Base-by-base conservation (phyloP, 1,140 invertebrate species). In the Cylas formicarius region DNA sequence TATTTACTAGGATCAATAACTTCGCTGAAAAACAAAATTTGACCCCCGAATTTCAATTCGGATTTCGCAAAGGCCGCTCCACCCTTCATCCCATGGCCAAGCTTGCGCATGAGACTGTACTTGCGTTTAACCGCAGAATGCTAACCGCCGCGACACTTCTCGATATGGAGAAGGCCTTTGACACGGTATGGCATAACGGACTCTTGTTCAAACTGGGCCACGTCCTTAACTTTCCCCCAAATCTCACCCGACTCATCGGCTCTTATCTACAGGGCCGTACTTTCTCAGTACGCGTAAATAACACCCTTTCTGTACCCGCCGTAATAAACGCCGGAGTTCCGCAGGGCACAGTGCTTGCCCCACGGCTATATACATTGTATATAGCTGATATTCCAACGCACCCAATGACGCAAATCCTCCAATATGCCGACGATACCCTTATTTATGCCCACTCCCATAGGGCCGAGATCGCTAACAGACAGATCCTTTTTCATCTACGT, bases 151-250 rank as follows among this genome's bases (percentile, higher is more conserved):
- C 55, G 18, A 14, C 53, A 3, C 42, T 57, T 13, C 35, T 65
- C 2, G 60, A 65, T 26, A 45, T 62, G n/a, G 50, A 60, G 35
- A 62, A 62, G 33, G 62, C 62, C 3, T 65, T 65, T 37, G 61
- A 66, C 39, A 51, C 27, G 37, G 59, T 62, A 2, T 63, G 60
- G 59, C 55, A 54, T 11, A 29, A 52, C 2, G 62, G 55, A 11
- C 35, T 66, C 1, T 28, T 63, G 1, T 50, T 54, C 26, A 65
- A 64, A 52, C 23, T 63, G 4, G 36, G 48, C 13, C 21, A 21
- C 31, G 23, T 21, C 9, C 19, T 5, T 10, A 43, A 44, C 34
- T 43, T 53, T 21, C 41, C 42, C 11, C 16, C 14, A 11, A 11
- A 47, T 11, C 7, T 62, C 8, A 36, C 60, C n/a, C 29, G 52